Conservation (phyloP, 2,113 vertebrate species). For the Balaenoptera acutorostrata region DNA sequence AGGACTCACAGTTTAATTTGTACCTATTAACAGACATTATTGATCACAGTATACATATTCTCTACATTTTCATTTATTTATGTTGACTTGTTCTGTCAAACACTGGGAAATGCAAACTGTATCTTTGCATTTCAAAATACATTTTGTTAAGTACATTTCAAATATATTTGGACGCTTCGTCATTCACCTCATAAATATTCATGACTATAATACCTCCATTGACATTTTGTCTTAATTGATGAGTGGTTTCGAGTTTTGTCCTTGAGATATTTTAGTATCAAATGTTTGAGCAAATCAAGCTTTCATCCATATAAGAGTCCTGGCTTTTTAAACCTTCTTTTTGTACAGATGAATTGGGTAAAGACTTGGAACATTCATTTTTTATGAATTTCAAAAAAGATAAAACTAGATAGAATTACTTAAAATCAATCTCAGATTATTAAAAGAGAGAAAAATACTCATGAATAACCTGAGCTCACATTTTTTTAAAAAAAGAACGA, state of each 20-base stretch:
- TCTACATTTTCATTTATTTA: background rate
- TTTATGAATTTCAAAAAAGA: background rate
- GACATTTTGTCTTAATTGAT: slow-evolving; percentile 49
- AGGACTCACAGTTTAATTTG: background rate
- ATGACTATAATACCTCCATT: background rate
- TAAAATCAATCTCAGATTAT: background rate
- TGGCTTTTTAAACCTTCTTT: background rate
- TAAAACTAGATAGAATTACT: background rate
- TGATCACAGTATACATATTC: background rate
- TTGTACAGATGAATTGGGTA: background rate
- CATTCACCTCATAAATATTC: background rate
- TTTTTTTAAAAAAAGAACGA: background rate
- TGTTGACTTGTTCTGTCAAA: background rate
- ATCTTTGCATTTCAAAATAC: background rate
- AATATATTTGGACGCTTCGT: background rate
- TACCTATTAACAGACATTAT: background rate
- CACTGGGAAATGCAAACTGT: background rate
- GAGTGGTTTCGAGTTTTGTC: background rate
- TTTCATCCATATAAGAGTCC: background rate
- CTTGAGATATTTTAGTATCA: slow-evolving; percentile 14
- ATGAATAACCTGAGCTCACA: background rate
- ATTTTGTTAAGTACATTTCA: background rate
- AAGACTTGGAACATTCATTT: background rate
- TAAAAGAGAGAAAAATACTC: background rate
- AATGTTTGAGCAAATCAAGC: background rate